Evolutionary conservation across 2,113 vertebrate genomes (phyloP).

Genomic region (Chitala chitala): DNA sequence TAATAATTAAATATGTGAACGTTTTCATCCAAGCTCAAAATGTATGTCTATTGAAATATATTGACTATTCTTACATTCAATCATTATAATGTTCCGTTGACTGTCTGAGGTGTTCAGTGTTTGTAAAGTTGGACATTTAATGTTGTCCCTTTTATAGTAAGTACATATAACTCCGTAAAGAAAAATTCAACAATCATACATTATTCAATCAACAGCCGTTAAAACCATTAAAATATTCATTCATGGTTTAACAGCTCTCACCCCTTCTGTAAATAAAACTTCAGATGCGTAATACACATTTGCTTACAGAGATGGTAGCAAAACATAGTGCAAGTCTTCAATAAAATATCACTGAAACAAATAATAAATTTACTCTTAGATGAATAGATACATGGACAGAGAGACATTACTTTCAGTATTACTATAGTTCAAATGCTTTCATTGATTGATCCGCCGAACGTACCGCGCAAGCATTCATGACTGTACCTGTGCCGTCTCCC

Average conservation of each 20-base stretch:
- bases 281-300: slow-evolving; percentile 52
- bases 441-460: slow-evolving; percentile 36
- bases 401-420: slow-evolving; percentile 5
- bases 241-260: background rate
- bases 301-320: slow-evolving; percentile 42
- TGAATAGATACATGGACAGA: background rate
- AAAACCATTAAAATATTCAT: background rate
- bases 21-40: slow-evolving; percentile 32
- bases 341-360: slow-evolving; percentile 27
- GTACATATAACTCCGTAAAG: background rate
- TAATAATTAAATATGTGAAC: slow-evolving; percentile 20
- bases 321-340: slow-evolving; percentile 44
- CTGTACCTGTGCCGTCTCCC: slow-evolving; percentile 46
- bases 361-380: background rate
- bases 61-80: slow-evolving; percentile 3
- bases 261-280: slow-evolving; percentile 44
- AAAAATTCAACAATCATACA: background rate
- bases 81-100: slow-evolving; percentile 1
- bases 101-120: background rate
- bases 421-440: slow-evolving; percentile 17
- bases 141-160: background rate
- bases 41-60: slow-evolving; percentile 21
- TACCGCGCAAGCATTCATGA: slow-evolving; percentile 47
- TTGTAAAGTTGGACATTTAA: background rate
- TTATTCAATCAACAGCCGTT: background rate